These are phyloP conservation scores for Poliocrania exsul DNA, from an alignment of 2,797 vertebrate genomes.

Conservation along the genomic window DNA sequence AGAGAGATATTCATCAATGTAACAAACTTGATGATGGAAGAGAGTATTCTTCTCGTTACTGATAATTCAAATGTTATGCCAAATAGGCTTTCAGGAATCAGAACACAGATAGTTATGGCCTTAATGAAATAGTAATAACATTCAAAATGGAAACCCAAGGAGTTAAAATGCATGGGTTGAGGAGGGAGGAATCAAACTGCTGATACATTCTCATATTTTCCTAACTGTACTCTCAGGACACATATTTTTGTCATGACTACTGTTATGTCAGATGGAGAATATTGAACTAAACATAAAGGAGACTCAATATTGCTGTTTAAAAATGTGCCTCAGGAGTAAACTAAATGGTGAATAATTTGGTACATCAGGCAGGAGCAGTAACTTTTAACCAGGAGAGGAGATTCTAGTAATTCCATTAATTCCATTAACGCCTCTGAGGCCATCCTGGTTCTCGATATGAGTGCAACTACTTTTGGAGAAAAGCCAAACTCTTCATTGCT, in stretches of 20 bases:
- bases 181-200: conserved; percentile 38
- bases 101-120: conserved; percentile 27
- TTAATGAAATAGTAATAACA: conserved; percentile 35
- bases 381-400: conserved; percentile 45
- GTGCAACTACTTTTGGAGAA: conserved; percentile 22
- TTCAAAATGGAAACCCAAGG: conserved; percentile 31
- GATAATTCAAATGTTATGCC: conserved; percentile 7
- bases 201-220: conserved; percentile 35
- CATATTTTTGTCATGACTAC: conserved; percentile 41
- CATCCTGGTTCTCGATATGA: not conserved
- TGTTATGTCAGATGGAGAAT: conserved; percentile 44
- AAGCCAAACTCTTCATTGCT: conserved; percentile 29
- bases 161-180: not conserved
- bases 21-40: conserved; percentile 41
- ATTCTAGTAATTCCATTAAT: conserved; percentile 55
- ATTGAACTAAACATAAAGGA: conserved; percentile 47
- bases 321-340: conserved; percentile 33
- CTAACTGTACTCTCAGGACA: conserved; percentile 39
- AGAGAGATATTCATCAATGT: conserved; percentile 47
- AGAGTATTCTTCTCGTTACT: conserved; percentile 21
- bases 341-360: conserved; percentile 43
- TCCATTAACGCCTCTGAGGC: conserved; percentile 7
- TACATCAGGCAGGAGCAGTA: conserved; percentile 27
- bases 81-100: conserved; percentile 50
- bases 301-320: conserved; percentile 43